phyloP scores from a whole-genome alignment of 1,140 invertebrate species.

The Periplaneta americana region DNA sequence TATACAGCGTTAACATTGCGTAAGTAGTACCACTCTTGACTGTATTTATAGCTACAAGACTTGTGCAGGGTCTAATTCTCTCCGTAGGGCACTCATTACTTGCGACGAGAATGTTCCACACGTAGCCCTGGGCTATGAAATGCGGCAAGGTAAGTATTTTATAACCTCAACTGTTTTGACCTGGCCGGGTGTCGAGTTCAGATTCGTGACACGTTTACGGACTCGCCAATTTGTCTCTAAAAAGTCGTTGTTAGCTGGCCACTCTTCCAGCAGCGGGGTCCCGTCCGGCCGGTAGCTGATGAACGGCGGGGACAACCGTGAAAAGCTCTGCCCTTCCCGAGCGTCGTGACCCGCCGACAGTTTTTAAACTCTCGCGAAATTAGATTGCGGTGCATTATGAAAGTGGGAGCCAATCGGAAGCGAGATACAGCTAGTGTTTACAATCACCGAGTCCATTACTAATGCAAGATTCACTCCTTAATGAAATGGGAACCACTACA shows the following conservation, averaged over 20 bases:
- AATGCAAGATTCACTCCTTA: background rate
- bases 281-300: background rate
- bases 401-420: background rate
- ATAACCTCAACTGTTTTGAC: background rate
- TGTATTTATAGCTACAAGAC: no score
- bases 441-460: background rate
- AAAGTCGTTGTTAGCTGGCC: background rate
- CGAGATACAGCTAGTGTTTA: background rate
- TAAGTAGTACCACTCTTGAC: no score
- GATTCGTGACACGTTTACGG: background rate
- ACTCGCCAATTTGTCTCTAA: background rate
- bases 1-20: no score
- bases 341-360: background rate
- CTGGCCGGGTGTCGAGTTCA: background rate
- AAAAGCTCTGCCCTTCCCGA: background rate
- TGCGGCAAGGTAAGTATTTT: background rate
- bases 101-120: background rate
- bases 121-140: background rate
- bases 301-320: background rate
- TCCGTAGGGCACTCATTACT: background rate
- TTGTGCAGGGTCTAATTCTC: background rate
- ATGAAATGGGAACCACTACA: background rate
- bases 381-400: background rate
- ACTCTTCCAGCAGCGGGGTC: background rate
- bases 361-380: background rate